phyloP scores from a whole-genome alignment of 1,140 invertebrate genomes.

The Drosophila orosa region DNA sequence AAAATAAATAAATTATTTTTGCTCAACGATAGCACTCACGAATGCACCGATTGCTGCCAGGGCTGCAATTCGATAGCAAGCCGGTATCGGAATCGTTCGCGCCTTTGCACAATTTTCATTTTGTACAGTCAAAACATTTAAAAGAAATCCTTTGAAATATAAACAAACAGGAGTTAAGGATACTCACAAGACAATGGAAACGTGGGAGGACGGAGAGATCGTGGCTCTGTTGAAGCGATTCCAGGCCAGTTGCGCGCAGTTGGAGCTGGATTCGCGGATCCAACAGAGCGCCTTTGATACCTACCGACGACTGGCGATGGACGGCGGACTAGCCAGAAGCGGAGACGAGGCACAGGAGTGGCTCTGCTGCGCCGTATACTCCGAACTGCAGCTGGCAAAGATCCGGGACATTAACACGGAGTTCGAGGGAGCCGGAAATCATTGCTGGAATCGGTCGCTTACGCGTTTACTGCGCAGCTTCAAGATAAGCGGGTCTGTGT shows the following conservation, averaged over 20 bases:
- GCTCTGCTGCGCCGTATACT: slow-evolving; percentile 65
- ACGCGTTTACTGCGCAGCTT: slow-evolving; percentile 90
- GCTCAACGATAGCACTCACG: slow-evolving; percentile 3
- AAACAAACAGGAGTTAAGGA: slow-evolving; percentile 7
- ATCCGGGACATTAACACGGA: slow-evolving; percentile 49
- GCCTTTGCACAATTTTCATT: slow-evolving; percentile 47
- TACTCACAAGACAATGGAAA: slow-evolving; percentile 5
- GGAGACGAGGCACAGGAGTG: slow-evolving; percentile 52
- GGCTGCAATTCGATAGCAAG: slow-evolving; percentile 12
- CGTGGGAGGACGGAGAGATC: slow-evolving; percentile 5
- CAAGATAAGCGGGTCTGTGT: slow-evolving; percentile 95
- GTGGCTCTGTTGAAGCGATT: slow-evolving; percentile 29
- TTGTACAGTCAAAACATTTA: slow-evolving; percentile 40
- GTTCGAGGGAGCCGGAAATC: neutral
- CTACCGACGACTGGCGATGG: slow-evolving; percentile 35
- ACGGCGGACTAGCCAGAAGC: slow-evolving; percentile 32
- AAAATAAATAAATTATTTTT: neutral
- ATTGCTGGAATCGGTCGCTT: slow-evolving; percentile 66
- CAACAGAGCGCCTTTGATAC: slow-evolving; percentile 36
- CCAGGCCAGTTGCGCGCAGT: slow-evolving; percentile 30
- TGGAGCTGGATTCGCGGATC: slow-evolving; percentile 41
- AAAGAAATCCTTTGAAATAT: neutral
- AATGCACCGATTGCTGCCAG: neutral
- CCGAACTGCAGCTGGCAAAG: slow-evolving; percentile 54
- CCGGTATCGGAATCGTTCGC: slow-evolving; percentile 34